Base-by-base conservation (phyloP, 2,113 vertebrate species). In the Syngnathus floridae region DNA sequence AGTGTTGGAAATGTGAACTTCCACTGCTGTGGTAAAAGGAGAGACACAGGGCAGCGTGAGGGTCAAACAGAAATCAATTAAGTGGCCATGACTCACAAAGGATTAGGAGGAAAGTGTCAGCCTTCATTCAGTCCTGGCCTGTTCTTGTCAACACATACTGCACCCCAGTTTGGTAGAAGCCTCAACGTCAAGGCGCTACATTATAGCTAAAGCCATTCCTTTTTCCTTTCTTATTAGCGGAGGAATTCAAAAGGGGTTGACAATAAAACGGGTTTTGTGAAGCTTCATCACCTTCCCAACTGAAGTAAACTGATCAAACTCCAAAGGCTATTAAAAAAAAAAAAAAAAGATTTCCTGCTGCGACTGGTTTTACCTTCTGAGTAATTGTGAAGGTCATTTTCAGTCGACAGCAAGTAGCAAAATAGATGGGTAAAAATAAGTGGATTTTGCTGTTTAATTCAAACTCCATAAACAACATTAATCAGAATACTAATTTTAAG, bases 31-130 rank as follows among this genome's bases (percentile, higher is more conserved):
- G 46, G 69, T 41, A 26, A 49, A 68, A 68, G 62, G 37, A 73
- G 49, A 58, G 63, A 77, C 76, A 71, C 31, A 36, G 74, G 67
- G 69, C 51, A 63, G 17, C 19, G 72, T 58, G 35, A 8, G 7
- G 56, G 35, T 37, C 71, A 74, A 71, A 80, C 76, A 65, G 79
- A 72, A 81, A 87, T 87, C 69, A 76, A 87, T 86, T 81, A 84
- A 82, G 83, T 73, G 82, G 72, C 81, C 73, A 49, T 61, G 70
- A 71, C 77, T 78, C 77, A 79, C 62, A 35, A 66, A 38, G 74
- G 77, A 75, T 76, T 66, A 78, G 73, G 52, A 60, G n/a, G 36
- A 74, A 81, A 52, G 67, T 82, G 74, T 85, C 74, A 52, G 76
- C 65, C 74, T 78, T 78, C 80, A 82, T 80, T 79, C 67, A 7